Evolutionary conservation across 2,797 vertebrate genomes (phyloP).

Genomic region (Vipera latastei): DNA sequence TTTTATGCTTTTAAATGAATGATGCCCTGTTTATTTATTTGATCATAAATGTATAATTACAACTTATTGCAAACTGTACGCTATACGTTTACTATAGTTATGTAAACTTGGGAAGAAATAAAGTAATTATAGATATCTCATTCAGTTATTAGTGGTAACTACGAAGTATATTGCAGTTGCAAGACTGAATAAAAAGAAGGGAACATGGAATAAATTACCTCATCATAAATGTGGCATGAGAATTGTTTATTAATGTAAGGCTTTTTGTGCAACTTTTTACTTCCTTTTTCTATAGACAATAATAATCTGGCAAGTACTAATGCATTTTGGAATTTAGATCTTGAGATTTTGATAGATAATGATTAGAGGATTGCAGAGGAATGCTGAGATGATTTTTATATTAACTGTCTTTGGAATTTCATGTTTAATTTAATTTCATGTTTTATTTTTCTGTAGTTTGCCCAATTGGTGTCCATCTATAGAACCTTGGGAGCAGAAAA

Average conservation of each 20-base stretch:
- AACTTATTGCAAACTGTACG: not conserved
- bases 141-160: not conserved
- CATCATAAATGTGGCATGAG: not conserved
- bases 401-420: constrained; percentile 1
- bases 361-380: not conserved
- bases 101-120: not conserved
- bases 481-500: constrained; percentile 89
- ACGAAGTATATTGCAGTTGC: not conserved
- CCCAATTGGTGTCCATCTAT: constrained; percentile 89
- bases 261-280: not conserved
- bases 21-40: not conserved
- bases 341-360: not conserved
- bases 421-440: constrained; percentile 35
- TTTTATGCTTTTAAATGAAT: not conserved
- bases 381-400: not conserved
- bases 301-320: not conserved
- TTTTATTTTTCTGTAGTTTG: constrained; percentile 81
- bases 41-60: not conserved
- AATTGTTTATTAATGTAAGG: not conserved
- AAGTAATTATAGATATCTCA: not conserved
- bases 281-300: not conserved
- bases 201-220: not conserved
- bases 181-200: not conserved
- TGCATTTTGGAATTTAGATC: not conserved
- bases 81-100: not conserved